A percentile compares a stretch with the other conserved stretches of the same genome.
These are phyloP conservation scores for Bombycilla garrulus DNA, from an alignment of 2,113 vertebrate genomes.

Conservation along the genomic window DNA sequence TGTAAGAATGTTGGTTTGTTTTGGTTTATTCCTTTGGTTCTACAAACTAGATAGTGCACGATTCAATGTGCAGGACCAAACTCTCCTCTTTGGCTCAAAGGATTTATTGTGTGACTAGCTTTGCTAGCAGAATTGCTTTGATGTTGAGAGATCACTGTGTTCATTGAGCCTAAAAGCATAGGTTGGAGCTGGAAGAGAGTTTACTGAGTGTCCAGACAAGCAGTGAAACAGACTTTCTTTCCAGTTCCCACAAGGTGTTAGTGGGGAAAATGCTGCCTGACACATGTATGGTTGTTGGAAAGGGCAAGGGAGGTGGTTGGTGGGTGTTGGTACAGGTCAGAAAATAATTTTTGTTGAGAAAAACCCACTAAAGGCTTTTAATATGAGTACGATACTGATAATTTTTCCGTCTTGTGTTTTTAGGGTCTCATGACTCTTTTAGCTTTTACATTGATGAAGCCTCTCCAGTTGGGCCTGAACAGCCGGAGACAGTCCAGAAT, in stretches of 20 bases:
- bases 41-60: rapidly evolving
- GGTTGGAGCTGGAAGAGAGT: not conserved
- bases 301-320: not conserved
- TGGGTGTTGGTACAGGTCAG: not conserved
- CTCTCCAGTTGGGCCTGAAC: constrained; percentile 94
- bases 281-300: not conserved
- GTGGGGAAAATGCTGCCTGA: not conserved
- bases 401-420: constrained; percentile 43
- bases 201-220: not conserved
- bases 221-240: not conserved
- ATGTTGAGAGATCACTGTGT: not conserved
- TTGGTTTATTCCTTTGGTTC: not conserved
- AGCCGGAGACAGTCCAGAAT: constrained; percentile 97
- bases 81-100: not conserved
- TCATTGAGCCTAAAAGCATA: not conserved
- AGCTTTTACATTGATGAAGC: constrained; percentile 99
- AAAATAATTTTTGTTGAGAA: not conserved
- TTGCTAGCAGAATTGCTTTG: not conserved
- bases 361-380: not conserved
- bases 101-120: not conserved
- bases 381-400: not conserved
- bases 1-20: not conserved
- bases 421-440: constrained; percentile 97
- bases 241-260: not conserved
- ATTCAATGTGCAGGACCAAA: not conserved